Evolutionary conservation across 2,888 invertebrate species (phyloP), one percentile per base, ranked within the genome.

Genomic region (Nebria brevicollis): DNA sequence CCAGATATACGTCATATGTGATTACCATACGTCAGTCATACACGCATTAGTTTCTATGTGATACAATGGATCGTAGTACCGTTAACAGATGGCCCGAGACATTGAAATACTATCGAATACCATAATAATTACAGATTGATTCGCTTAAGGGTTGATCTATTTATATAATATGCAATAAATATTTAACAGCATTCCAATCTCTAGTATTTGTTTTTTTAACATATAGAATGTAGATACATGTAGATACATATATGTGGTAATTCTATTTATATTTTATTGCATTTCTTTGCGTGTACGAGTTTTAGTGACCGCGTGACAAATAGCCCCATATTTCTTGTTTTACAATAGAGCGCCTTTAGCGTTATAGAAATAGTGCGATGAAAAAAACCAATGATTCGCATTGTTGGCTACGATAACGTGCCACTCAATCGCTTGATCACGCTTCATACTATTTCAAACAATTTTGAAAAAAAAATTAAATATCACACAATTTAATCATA

Each of bases 21-120:
- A 66, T 66, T 66, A 66, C 25, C 66, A 66, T 66, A 66, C 66
- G 66, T 66, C 66, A 66, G 11, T 66, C 15, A 66, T 66, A 66
- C 66, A 20, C 34, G 34, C 34, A 34, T 34, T 34, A 34, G 34
- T 34, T 34, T 34, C 34, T 34, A 34, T 34, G 34, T 34, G 34
- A 34, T 34, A 34, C 34, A 34, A 34, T 34, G 34, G 34, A 34
- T 5, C 34, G 34, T 34, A 34, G 34, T 34, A 34, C 34, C 34
- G 34, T 34, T 34, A 34, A 34, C 34, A 34, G 34, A 34, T 34
- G 34, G 34, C 34, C 34, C 34, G 34, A 34, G 34, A 34, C 34
- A 34, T 5, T 34, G 34, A 34, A 34, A 34, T 34, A 34, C 34
- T 34, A 34, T 34, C 34, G 34, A 34, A 34, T 34, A 34, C 34